Evolutionary conservation across 2,113 vertebrate genomes (phyloP).

Genomic region (Arvicanthis niloticus): DNA sequence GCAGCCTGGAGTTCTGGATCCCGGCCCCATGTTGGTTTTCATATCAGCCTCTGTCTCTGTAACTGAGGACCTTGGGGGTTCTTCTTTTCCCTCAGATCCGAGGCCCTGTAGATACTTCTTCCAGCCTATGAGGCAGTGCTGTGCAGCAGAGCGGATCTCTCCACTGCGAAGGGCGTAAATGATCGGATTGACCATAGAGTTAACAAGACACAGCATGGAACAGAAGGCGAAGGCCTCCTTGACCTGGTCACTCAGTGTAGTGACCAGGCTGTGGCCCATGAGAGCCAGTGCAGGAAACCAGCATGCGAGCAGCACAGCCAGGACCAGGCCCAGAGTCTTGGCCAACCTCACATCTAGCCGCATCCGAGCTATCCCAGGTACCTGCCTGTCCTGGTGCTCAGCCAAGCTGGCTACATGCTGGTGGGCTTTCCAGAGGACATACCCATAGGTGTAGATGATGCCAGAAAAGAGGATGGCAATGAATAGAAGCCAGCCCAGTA

Average conservation of each 20-base stretch:
- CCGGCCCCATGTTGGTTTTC: not conserved
- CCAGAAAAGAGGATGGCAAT: slow-evolving; percentile 87
- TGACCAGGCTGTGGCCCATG: slow-evolving; percentile 90
- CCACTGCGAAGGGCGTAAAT: slow-evolving; percentile 93
- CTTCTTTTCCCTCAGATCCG: slow-evolving; percentile 76
- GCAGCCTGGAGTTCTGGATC: not conserved
- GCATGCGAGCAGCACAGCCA: slow-evolving; percentile 90
- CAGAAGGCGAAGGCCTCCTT: slow-evolving; percentile 94
- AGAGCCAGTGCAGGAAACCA: slow-evolving; percentile 93
- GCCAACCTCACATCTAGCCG: slow-evolving; percentile 94
- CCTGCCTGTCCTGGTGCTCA: slow-evolving; percentile 71
- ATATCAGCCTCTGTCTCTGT: slow-evolving; percentile 79
- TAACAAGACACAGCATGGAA: slow-evolving; percentile 94
- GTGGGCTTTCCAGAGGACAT: slow-evolving; percentile 93
- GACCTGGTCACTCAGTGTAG: slow-evolving; percentile 77
- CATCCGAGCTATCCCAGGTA: slow-evolving; percentile 86
- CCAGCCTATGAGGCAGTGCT: slow-evolving; percentile 53
- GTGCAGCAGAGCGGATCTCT: slow-evolving; percentile 87
- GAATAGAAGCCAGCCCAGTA: slow-evolving; percentile 90
- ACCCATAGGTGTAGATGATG: slow-evolving; percentile 90
- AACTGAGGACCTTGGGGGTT: slow-evolving; percentile 70
- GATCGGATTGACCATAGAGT: slow-evolving; percentile 94
- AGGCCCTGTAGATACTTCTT: slow-evolving; percentile 61
- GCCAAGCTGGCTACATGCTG: slow-evolving; percentile 90
- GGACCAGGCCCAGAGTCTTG: slow-evolving; percentile 92